phyloP scores from a whole-genome alignment of 2,888 invertebrate genomes.

The Tipula vernalis region DNA sequence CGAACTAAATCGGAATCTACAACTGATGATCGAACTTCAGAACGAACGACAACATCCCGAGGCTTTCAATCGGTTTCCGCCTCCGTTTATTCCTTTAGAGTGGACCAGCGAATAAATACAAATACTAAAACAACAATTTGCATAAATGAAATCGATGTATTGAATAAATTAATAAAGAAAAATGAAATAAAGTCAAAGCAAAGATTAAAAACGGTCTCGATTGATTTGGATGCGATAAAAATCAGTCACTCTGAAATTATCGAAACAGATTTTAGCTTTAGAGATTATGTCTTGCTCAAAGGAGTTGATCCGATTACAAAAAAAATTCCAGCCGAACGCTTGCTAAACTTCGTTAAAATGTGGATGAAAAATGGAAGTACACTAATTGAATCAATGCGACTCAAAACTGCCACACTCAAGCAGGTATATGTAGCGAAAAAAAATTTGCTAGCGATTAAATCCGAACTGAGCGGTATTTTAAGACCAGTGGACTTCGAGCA shows the following conservation, averaged over 20 bases:
- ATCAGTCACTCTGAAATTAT: conserved; percentile 34
- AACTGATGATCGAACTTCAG: neutral
- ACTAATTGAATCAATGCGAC: conserved; percentile 39
- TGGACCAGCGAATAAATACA: neutral
- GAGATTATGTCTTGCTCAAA: conserved; percentile 29
- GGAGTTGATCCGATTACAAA: conserved; percentile 34
- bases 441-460: conserved; percentile 30
- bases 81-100: neutral
- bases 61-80: conserved; percentile 12
- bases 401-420: conserved; percentile 38
- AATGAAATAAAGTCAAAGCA: conserved; percentile 17
- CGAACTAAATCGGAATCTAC: neutral
- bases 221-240: conserved; percentile 39
- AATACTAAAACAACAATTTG: conserved; percentile 28
- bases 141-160: conserved; percentile 26
- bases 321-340: conserved; percentile 37
- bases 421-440: conserved; percentile 34
- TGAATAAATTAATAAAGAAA: conserved; percentile 13
- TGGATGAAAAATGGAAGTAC: conserved; percentile 40
- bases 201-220: conserved; percentile 22
- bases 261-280: conserved; percentile 37
- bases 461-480: conserved; percentile 41
- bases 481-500: conserved; percentile 45
- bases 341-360: conserved; percentile 39
- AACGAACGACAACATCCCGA: conserved; percentile 11